phyloP scores from a whole-genome alignment of 1,140 invertebrate species.

The Sitobion miscanthi region DNA sequence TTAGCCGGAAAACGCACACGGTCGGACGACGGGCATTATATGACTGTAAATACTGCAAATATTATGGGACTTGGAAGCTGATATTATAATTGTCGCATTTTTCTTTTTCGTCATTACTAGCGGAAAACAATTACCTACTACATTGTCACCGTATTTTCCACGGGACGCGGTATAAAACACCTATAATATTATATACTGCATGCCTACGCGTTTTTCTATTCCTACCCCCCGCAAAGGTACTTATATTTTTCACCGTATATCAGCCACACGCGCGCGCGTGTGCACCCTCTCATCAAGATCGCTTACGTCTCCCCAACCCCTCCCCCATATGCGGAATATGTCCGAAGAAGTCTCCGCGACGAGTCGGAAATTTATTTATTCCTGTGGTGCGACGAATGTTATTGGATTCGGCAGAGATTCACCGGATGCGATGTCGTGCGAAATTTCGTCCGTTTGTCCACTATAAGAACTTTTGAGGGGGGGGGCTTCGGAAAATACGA shows the following conservation, averaged over 20 bases:
- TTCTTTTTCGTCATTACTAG: background rate
- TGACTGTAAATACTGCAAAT: too few relatives aligned
- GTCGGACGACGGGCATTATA: background rate
- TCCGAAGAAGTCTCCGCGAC: background rate
- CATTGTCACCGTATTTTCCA: background rate
- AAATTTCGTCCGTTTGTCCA: too few relatives aligned
- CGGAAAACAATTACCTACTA: too few relatives aligned
- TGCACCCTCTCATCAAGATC: rapidly evolving
- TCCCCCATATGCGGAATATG: too few relatives aligned
- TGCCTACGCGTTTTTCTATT: background rate
- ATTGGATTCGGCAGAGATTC: background rate
- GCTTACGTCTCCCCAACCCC: background rate
- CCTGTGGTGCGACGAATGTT: background rate
- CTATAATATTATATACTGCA: background rate
- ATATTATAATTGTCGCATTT: background rate
- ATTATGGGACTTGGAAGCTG: background rate
- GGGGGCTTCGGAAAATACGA: too few relatives aligned
- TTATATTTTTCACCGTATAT: background rate
- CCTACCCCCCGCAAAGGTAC: background rate
- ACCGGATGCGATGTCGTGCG: background rate
- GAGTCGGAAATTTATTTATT: background rate
- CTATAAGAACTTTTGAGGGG: too few relatives aligned
- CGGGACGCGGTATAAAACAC: background rate
- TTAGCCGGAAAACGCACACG: background rate
- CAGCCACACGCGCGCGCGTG: background rate